Base-by-base conservation (phyloP, 2,888 invertebrate species). In the Diarsia dahlii region DNA sequence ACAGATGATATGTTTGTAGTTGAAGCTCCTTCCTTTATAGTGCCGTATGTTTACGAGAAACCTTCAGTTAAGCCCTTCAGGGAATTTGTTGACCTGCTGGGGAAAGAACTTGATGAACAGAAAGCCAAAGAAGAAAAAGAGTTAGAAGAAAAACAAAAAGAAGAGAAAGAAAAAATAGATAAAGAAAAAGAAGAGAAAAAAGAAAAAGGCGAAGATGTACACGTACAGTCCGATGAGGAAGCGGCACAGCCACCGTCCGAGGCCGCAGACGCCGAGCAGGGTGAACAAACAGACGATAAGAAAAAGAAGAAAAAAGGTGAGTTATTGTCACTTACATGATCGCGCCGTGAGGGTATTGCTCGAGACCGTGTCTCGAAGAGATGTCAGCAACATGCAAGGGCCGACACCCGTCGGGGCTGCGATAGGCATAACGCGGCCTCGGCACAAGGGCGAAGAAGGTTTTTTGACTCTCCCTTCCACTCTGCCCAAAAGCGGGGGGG, bases 1-100 rank as follows among this genome's bases (percentile, higher is more conserved):
- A 99, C 99, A 34, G 99, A 99, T 92, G 99, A 99, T 89, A 99
- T 99, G 98, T 99, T 98, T 93, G 99, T 99, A 18, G 98, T 99
- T 15, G 99, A 99, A 94, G 99, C 99, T 48, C 99, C 99, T 10
- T 99, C 99, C 39, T 99, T 99, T 91, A 99, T 99, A 91, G 99
- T 99, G 87, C 99, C 99, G 66, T 99, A 99, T 92, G 98, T 99
- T 39, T 99, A 99, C 94, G 99, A 99, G 92, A 99, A 99, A 92
- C 98, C 99, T 15, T 98, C 99, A 1, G 93, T 98, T 9, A 98
- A 98, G 89, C 98, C 98, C 76, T 97, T 99, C 82, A 98, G 97
- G 91, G 97, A 98, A 84, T 98, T 98, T 91, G 97, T 98, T 50
- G 96, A 96, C 54, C 97, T 97, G 87, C 95, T 98, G 81, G 97